Conservation (phyloP, 2,797 vertebrate genomes). For the Chromobotia macracanthus region DNA sequence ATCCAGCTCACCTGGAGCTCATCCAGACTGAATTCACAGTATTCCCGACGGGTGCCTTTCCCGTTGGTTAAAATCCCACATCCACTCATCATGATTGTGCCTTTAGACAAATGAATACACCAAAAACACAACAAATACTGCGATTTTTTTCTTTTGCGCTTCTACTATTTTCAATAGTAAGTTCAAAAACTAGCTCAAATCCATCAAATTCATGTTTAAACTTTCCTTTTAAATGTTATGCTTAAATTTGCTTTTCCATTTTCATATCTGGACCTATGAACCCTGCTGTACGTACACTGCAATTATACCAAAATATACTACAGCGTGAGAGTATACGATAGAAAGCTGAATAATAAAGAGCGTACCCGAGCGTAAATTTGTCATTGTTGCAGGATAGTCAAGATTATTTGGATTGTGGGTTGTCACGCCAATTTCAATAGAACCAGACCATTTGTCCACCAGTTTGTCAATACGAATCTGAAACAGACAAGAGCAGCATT, state of each 20-base stretch:
- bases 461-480: slow-evolving; percentile 94
- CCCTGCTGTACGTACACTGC: no score
- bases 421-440: slow-evolving; percentile 93
- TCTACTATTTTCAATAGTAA: no score
- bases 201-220: no score
- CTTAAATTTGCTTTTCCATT: no score
- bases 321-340: no score
- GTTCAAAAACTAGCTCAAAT: no score
- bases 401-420: slow-evolving; percentile 93
- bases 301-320: no score
- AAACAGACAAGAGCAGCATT: background rate
- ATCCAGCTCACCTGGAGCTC: slow-evolving; percentile 84
- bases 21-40: slow-evolving; percentile 94
- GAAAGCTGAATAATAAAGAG: background rate
- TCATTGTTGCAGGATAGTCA: slow-evolving; percentile 95
- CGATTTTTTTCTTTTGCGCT: background rate
- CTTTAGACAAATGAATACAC: slow-evolving; percentile 73
- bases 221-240: no score
- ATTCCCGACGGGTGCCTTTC: slow-evolving; percentile 91
- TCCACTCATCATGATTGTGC: slow-evolving; percentile 97
- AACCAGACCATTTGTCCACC: slow-evolving; percentile 95
- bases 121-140: background rate
- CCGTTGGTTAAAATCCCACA: slow-evolving; percentile 94
- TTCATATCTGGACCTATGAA: no score
- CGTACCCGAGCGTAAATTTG: slow-evolving; percentile 92